Evolutionary conservation across 2,113 vertebrate genomes (phyloP).

Genomic region (Pseudolaguvia tuberculata): DNA sequence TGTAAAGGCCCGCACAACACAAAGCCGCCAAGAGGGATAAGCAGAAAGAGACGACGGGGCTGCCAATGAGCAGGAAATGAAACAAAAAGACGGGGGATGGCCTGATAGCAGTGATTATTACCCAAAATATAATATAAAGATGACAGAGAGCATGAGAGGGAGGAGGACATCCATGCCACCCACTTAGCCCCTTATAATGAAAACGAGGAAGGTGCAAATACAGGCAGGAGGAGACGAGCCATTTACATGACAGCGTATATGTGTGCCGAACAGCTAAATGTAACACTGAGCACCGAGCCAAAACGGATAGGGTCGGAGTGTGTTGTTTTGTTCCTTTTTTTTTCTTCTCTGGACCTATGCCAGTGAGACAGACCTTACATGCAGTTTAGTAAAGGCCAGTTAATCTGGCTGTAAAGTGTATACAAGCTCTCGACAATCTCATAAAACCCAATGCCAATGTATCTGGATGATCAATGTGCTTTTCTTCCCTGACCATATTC

Average conservation of each 20-base stretch:
- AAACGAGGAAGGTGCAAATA: constrained; percentile 49
- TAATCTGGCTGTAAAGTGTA: constrained; percentile 38
- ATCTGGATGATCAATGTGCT: constrained; percentile 45
- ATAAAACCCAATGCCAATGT: constrained; percentile 24
- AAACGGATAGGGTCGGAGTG: constrained; percentile 14
- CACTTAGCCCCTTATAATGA: constrained; percentile 52
- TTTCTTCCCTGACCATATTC: constrained; percentile 47
- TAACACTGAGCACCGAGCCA: constrained; percentile 29
- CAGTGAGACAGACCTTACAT: constrained; percentile 24
- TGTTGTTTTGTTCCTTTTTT: background rate
- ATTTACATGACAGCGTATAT: constrained; percentile 40
- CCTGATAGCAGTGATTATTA: constrained; percentile 55
- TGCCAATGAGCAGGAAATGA: constrained; percentile 52
- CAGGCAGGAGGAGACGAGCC: constrained; percentile 31
- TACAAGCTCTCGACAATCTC: constrained; percentile 25
- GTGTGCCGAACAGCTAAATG: constrained; percentile 14
- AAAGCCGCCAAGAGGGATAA: constrained; percentile 49
- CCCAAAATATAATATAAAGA: constrained; percentile 54
- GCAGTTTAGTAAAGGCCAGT: constrained; percentile 45
- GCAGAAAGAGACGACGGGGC: constrained; percentile 46
- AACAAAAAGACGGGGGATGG: constrained; percentile 51
- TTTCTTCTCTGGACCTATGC: constrained; percentile 13
- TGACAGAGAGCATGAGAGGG: constrained; percentile 46
- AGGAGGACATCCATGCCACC: constrained; percentile 47
- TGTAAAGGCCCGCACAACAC: constrained; percentile 46